Evolutionary conservation across 1,140 invertebrate genomes (phyloP), one percentile per base, ranked within the genome.

Genomic region (Eulimnadia texana): DNA sequence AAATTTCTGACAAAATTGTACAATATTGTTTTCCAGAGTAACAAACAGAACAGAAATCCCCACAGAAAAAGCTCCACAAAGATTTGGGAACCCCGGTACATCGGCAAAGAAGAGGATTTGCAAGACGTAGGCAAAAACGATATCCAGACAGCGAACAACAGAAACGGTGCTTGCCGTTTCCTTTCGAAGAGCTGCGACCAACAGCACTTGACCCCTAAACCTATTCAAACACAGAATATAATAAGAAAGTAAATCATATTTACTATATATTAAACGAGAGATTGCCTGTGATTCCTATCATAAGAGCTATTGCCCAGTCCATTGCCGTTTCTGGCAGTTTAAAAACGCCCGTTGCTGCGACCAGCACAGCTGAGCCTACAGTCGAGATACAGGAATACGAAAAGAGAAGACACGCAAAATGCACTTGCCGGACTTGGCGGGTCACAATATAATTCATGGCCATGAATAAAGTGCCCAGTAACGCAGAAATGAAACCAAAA

Each of bases 391-490:
- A 58, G 25, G 55, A 58, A n/a, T 58, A 58, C 2, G 42, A 13
- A 13, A 58, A 10, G 10, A 58, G 27, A 10, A 58, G 27, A 27
- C 27, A 33, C 10, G 55, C 28, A 33, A 33, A 42, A 20, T 58
- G 55, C 6, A 58, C 55, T 20, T 58, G 27, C 22, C 42, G 28
- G 27, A 58, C 13, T 16, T 58, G 55, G 23, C 55, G 55, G 19
- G 55, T 58, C 19, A 58, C 42, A 20, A 58, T 33, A 27, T 58
- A 58, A 58, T 58, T 58, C 20, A 58, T 20, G 42, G 55, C 55
- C 55, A 58, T 58, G 28, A 27, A 58, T 13, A 42, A 11, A 16
- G 55, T 58, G 3, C 55, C 42, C 24, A 58, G 27, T 27, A 58
- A 33, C 10, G 55, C 55, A 19, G 55, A 22, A 16, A 33, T 27